These are phyloP conservation scores for Trileptium ribeirensis DNA, from an alignment of 2,888 invertebrate species.

Conservation along the genomic window DNA sequence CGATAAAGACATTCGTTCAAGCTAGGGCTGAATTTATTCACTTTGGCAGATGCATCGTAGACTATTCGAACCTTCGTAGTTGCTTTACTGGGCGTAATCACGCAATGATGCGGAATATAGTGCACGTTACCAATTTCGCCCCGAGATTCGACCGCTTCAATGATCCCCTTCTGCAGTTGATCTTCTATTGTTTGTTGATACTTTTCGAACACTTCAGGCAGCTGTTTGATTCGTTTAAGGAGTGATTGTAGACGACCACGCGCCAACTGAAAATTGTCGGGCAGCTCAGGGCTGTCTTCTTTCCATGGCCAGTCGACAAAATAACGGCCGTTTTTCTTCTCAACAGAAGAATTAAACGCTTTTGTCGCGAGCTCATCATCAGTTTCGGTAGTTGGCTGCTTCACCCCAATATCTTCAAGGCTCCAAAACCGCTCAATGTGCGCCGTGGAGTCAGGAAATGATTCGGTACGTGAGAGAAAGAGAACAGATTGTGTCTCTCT, in stretches of 20 bases:
- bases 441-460: not conserved
- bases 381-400: not conserved
- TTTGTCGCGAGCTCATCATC: not conserved
- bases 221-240: not conserved
- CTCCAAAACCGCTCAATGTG: not conserved
- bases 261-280: not conserved
- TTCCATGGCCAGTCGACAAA: not conserved
- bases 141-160: not conserved
- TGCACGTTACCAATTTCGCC: constrained; percentile 15
- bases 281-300: not conserved
- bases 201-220: not conserved
- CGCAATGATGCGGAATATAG: constrained; percentile 34
- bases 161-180: not conserved
- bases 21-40: constrained; percentile 14
- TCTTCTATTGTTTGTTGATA: not conserved
- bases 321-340: not conserved
- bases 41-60: constrained; percentile 36
- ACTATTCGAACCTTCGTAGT: constrained; percentile 39
- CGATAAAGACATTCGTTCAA: constrained; percentile 34
- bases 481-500: not conserved
- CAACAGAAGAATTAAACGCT: not conserved
- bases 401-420: not conserved
- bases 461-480: not conserved
- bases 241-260: not conserved
- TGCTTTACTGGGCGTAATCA: constrained; percentile 26